Conservation (phyloP, 64 coral and sea anemone genomes). For the Acropora yongei region DNA sequence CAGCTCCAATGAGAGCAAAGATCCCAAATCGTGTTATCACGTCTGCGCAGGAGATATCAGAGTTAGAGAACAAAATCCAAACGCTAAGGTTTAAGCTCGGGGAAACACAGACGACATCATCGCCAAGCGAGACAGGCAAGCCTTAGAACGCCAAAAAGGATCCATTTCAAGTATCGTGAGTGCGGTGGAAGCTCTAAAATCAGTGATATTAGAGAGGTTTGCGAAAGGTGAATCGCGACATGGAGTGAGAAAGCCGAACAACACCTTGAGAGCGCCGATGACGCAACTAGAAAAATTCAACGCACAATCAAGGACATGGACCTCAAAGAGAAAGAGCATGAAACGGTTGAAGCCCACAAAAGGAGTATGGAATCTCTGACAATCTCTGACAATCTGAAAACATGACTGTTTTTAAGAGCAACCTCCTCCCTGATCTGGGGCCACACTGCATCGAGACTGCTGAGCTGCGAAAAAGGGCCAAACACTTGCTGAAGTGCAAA, state of each 20-base stretch:
- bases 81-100: not conserved
- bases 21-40: not conserved
- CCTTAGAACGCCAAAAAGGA: slow-evolving; percentile 20
- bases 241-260: slow-evolving; percentile 26
- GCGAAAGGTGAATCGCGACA: slow-evolving; percentile 19
- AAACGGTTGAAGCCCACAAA: not conserved
- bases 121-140: slow-evolving; percentile 11
- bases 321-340: slow-evolving; percentile 15
- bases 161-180: slow-evolving; percentile 4
- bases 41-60: slow-evolving; percentile 5
- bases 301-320: slow-evolving; percentile 19
- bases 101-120: slow-evolving; percentile 4
- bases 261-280: slow-evolving; percentile 29
- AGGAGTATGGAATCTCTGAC: too few relatives aligned
- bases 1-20: slow-evolving; percentile 18
- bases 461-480: too few relatives aligned
- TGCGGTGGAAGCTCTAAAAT: slow-evolving; percentile 8
- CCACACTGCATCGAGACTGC: too few relatives aligned
- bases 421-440: too few relatives aligned
- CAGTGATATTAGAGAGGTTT: not conserved
- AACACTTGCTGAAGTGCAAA: too few relatives aligned
- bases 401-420: too few relatives aligned
- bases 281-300: not conserved
- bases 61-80: slow-evolving; percentile 25
- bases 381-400: too few relatives aligned